phyloP scores from a whole-genome alignment of 2,888 invertebrate species.

The Pollenia labialis region DNA sequence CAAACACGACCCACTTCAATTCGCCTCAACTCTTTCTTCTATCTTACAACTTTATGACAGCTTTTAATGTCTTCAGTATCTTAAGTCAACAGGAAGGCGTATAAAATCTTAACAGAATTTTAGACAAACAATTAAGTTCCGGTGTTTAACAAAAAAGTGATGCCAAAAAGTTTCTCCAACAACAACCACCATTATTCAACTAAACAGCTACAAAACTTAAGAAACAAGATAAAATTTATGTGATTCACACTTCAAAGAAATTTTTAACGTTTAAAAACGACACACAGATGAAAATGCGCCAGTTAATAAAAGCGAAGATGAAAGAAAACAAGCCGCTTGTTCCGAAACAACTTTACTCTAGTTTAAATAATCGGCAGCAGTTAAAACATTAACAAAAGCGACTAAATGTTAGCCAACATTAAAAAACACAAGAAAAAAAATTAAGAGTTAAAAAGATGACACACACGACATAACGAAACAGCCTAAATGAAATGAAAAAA shows the following conservation, averaged over 20 bases:
- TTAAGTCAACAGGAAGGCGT: slow-evolving; percentile 44
- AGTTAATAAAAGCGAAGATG: slow-evolving; percentile 71
- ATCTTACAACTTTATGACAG: background rate
- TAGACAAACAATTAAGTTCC: slow-evolving; percentile 65
- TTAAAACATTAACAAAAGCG: slow-evolving; percentile 57
- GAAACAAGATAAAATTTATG: slow-evolving; percentile 58
- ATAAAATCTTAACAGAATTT: slow-evolving; percentile 51
- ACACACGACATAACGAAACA: slow-evolving; percentile 19
- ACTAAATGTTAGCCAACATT: slow-evolving; percentile 64
- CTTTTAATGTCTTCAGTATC: background rate
- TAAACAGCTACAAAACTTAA: background rate
- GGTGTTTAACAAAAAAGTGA: slow-evolving; percentile 65
- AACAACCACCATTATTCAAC: background rate
- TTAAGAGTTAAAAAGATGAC: slow-evolving; percentile 32
- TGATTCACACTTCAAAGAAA: slow-evolving; percentile 73
- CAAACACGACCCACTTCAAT: background rate
- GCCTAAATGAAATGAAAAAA: slow-evolving; percentile 10
- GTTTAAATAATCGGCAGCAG: slow-evolving; percentile 67
- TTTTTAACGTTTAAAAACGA: slow-evolving; percentile 23
- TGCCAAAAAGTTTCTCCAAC: slow-evolving; percentile 57
- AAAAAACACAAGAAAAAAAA: background rate
- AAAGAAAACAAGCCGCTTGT: slow-evolving; percentile 67
- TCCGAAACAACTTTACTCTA: slow-evolving; percentile 63
- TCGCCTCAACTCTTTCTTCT: background rate
- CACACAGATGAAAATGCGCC: slow-evolving; percentile 46